phyloP scores from a whole-genome alignment of 2,113 vertebrate genomes.

The Sitta europaea region DNA sequence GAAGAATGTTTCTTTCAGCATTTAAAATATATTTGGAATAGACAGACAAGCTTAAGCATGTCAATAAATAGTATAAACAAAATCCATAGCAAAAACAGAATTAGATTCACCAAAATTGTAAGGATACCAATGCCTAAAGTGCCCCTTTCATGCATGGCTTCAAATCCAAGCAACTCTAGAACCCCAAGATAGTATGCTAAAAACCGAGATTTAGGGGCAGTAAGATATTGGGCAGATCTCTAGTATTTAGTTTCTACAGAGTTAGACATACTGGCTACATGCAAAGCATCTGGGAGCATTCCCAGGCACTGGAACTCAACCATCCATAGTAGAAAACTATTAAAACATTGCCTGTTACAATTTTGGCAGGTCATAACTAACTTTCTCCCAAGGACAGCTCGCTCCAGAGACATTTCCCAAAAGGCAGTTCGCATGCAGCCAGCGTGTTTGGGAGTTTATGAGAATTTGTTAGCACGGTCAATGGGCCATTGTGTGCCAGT shows the following conservation, averaged over 20 bases:
- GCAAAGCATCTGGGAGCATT: constrained; percentile 11
- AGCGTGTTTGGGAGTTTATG: background rate
- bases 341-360: constrained; percentile 6
- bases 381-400: background rate
- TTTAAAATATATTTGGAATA: background rate
- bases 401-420: background rate
- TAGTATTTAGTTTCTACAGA: background rate
- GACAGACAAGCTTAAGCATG: background rate
- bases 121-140: background rate
- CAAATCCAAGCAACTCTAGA: background rate
- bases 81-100: background rate
- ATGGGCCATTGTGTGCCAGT: constrained; percentile 12
- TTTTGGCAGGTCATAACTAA: constrained; percentile 20
- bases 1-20: background rate
- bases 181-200: background rate
- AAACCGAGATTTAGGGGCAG: background rate
- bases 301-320: background rate
- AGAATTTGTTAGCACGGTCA: constrained; percentile 16
- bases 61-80: background rate
- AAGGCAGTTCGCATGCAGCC: background rate
- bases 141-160: background rate
- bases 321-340: background rate
- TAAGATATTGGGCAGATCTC: background rate
- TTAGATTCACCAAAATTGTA: background rate
- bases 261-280: background rate